Conservation (phyloP, 1,140 invertebrate species). For the Cyphomyrmex costatus region DNA sequence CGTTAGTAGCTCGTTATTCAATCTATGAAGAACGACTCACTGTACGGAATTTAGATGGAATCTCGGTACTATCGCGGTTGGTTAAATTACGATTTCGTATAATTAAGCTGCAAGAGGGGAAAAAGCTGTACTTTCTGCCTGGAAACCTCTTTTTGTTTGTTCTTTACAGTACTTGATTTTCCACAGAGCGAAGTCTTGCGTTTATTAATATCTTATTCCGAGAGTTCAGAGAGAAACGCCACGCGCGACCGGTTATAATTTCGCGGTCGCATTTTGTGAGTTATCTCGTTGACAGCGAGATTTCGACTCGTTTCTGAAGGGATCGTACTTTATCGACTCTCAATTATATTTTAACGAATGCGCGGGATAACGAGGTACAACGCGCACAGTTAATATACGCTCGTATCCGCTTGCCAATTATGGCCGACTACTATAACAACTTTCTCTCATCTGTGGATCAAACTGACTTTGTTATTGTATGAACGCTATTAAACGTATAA, state of each 20-base stretch:
- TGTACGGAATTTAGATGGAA: conserved; percentile 44
- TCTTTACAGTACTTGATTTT: conserved; percentile 10
- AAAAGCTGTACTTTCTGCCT: conserved; percentile 51
- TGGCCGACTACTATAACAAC: conserved; percentile 21
- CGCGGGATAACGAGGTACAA: conserved; percentile 46
- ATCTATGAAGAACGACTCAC: conserved; percentile 16
- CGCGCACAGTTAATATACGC: conserved; percentile 10
- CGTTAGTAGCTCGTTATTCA: conserved; percentile 27
- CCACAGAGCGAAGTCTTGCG: conserved; percentile 56
- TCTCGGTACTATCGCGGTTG: conserved; percentile 26
- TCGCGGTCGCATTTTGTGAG: conserved; percentile 33
- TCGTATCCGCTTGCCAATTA: conserved; percentile 55
- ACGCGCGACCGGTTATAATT: conserved; percentile 56
- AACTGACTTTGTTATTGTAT: conserved; percentile 53
- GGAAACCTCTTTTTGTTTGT: not conserved
- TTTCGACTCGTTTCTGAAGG: conserved; percentile 34
- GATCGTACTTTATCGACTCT: conserved; percentile 21
- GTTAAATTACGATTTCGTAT: conserved; percentile 69
- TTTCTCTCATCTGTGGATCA: conserved; percentile 21
- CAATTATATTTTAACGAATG: conserved; percentile 46
- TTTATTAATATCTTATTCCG: conserved; percentile 66
- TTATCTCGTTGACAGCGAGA: not conserved
- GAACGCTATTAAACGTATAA: conserved; percentile 50
- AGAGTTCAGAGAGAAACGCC: conserved; percentile 43
- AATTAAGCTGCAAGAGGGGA: conserved; percentile 66